Evolutionary conservation across 1,140 invertebrate species (phyloP), one percentile per base, ranked within the genome.

Genomic region (Lepidotrigona ventralis): DNA sequence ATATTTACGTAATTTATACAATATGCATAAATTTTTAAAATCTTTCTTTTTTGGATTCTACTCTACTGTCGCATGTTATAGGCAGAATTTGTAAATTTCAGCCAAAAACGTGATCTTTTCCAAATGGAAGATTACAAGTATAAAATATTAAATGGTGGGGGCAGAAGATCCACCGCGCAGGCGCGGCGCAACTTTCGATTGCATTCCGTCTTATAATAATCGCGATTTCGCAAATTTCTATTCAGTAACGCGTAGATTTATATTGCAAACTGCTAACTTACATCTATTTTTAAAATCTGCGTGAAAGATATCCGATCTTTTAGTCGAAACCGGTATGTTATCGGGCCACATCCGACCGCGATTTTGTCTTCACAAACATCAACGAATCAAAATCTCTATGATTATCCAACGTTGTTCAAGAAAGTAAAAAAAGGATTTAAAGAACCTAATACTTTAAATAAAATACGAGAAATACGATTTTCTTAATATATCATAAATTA

Each of bases 291-390:
- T 68, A 46, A 75, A 33, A 60, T 29, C 46, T 51, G 21, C 8
- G 29, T 60, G 19, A 64, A 64, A 78, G n/a, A 15, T 29, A 23
- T 33, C 81, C 51, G 66, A 19, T 64, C 69, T 85, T 75, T 69
- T 86, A 81, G 85, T 81, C 66, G 60, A 85, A 89, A 85, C 84
- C 58, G 90, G 90, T 91, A 92, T 92, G 91, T 86, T 84, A 86
- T 87, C 69, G 33, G 79, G 79, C 51, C 79, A 78, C 71, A 68
- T 82, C 84, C 79, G n/a, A 64, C 78, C 76, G 76, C 85, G 26
- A 2, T 88, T 88, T 66, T 81, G 85, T 69, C 78, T 90, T 54
- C 83, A 88, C 21, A 90, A 89, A 23, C 78, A 90, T 21, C 85
- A 74, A 60, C 86, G 75, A 72, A 87, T 90, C 51, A 90, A 89